Conservation (phyloP, 2,113 vertebrate species). For the Callospermophilus lateralis region DNA sequence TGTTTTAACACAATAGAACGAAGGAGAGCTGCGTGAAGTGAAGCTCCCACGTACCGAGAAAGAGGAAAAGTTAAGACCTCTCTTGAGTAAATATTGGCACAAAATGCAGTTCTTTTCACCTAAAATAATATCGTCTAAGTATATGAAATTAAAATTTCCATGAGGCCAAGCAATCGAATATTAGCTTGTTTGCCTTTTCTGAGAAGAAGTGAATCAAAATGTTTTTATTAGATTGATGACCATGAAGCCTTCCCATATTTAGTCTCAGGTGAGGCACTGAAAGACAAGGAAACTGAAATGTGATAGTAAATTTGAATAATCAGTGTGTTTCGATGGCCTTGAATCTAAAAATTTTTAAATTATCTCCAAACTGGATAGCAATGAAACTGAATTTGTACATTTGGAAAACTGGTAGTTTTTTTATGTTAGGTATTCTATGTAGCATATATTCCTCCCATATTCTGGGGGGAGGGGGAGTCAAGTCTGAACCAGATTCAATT, state of each 20-base stretch:
- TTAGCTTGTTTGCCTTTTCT: conserved; percentile 33
- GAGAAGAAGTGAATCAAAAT: neutral
- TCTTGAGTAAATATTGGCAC: conserved; percentile 72
- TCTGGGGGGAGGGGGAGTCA: neutral
- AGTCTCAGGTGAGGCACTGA: neutral
- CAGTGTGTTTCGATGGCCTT: neutral
- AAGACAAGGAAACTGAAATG: neutral
- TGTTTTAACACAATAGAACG: conserved; percentile 67
- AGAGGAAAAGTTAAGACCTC: conserved; percentile 61
- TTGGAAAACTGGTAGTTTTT: neutral
- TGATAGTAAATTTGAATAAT: neutral
- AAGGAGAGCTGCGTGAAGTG: neutral
- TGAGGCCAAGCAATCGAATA: neutral
- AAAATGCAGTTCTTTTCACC: conserved; percentile 54
- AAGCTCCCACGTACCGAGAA: conserved; percentile 28
- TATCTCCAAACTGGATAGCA: neutral
- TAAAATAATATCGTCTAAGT: conserved; percentile 67
- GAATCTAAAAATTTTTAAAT: neutral
- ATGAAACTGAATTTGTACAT: neutral
- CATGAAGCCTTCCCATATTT: neutral
- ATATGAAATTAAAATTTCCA: conserved; percentile 50
- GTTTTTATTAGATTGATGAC: neutral
- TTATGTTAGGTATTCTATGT: neutral
- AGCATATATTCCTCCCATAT: neutral
- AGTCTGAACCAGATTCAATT: neutral